Percentiles rank a stretch among this genome's conserved stretches.
These are phyloP conservation scores for Heteractis magnifica DNA, from an alignment of 92 coral and sea anemone species.

Conservation along the genomic window DNA sequence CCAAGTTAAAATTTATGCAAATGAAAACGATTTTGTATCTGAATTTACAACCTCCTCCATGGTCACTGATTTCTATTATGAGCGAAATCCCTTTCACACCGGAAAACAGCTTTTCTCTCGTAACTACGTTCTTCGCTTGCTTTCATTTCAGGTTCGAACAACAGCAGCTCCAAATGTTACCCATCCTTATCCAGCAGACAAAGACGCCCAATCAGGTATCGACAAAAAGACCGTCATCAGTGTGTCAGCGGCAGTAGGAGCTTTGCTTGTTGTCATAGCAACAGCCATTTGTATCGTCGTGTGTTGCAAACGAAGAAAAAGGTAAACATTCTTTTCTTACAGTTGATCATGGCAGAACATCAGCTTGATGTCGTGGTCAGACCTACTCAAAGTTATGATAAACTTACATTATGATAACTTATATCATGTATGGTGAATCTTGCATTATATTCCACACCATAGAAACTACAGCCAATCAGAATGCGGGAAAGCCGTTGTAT, in stretches of 20 bases:
- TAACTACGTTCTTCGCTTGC: not conserved
- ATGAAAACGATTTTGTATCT: too few species aligned
- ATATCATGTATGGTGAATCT: too few species aligned
- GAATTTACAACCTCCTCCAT: too few species aligned
- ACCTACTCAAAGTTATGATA: too few species aligned
- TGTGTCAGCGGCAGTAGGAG: conserved; percentile 24
- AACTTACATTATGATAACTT: too few species aligned
- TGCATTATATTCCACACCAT: too few species aligned
- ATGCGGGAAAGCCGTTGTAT: too few species aligned
- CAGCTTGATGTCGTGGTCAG: too few species aligned
- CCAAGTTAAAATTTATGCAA: too few species aligned
- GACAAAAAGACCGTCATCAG: conserved; percentile 12
- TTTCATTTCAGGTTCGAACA: not conserved
- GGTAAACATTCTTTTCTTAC: not conserved
- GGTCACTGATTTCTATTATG: not conserved
- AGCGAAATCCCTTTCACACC: not conserved
- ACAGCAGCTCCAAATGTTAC: not conserved
- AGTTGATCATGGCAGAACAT: too few species aligned
- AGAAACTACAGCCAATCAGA: not conserved
- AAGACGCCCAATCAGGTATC: conserved; percentile 8
- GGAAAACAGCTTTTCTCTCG: not conserved
- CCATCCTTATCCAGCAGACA: not conserved
- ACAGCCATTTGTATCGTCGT: conserved; percentile 4
- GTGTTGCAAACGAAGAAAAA: conserved; percentile 13
- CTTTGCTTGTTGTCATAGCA: not conserved